Base-by-base conservation (phyloP, 2,888 invertebrate genomes). In the Platycheirus albimanus region DNA sequence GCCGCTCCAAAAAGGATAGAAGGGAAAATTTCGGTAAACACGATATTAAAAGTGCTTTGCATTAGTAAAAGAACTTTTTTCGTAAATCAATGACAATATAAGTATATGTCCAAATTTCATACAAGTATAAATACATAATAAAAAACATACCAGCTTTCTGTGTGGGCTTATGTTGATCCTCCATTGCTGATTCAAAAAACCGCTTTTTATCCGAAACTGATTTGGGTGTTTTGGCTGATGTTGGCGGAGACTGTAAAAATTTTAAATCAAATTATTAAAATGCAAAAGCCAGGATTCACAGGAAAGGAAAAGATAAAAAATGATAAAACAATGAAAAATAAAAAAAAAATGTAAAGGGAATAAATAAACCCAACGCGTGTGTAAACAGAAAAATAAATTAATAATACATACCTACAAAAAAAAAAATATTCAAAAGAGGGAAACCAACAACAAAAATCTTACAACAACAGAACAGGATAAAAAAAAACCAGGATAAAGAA, bases 101-200 rank as follows among this genome's bases (percentile, higher is more conserved):
- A n/a, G n/a, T n/a, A n/a, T n/a, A n/a, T n/a, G 24, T 24, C 24
- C 6, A 24, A 4, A 4, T 24, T 3, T 24, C 24, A 24, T 4
- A 24, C 6, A 24, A 33, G 3, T 7, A 8, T 33, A 33, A 33
- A 6, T 33, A 7, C n/a, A n/a, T n/a, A n/a, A n/a, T n/a, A 17
- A 66, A 74, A 0, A 36, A 86, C 87, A 90, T 90, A 96, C 96
- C 96, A 93, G 96, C 94, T 92, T 96, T 97, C 61, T 95, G 94
- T 87, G 95, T 94, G 85, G 96, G 95, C 91, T 96, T 96, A 87
- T 96, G 94, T 90, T 96, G 96, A 90, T 97, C 96, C 92, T 97
- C 96, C 94, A 98, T 97, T 84, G 98, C 98, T 89, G 96, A 95
- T 92, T 99, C 98, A 91, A 99, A 99, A 92, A 98, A 97, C 89